Conservation (phyloP, 2,797 vertebrate genomes). For the Sphaeramia orbicularis region DNA sequence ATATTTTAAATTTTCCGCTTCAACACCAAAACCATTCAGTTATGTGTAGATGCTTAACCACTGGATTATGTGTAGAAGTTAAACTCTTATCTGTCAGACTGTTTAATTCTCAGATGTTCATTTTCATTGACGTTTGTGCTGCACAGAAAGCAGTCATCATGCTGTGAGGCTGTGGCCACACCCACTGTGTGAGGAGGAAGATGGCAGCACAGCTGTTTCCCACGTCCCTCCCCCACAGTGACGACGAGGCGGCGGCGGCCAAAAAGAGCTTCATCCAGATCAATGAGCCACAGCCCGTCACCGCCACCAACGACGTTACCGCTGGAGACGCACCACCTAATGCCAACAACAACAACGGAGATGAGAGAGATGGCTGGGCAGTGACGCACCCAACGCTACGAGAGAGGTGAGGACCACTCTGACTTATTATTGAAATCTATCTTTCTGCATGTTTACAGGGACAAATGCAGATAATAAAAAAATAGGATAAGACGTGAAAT, state of each 20-base stretch:
- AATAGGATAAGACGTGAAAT: too few relatives aligned
- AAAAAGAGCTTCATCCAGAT: conserved; percentile 56
- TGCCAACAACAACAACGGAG: conserved; percentile 85
- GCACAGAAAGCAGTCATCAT: conserved; percentile 48
- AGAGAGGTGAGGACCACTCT: conserved; percentile 84
- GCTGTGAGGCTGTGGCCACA: conserved; percentile 82
- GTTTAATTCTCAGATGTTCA: too few relatives aligned
- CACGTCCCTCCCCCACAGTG: conserved; percentile 73
- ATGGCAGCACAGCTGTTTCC: conserved; percentile 93
- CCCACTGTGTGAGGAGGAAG: conserved; percentile 81
- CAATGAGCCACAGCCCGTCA: conserved; percentile 59
- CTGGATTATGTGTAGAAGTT: too few relatives aligned
- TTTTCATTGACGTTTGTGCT: not conserved
- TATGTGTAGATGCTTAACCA: too few relatives aligned
- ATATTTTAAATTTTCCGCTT: too few relatives aligned
- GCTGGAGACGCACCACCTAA: conserved; percentile 68
- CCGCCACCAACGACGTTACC: too few relatives aligned
- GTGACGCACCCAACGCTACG: conserved; percentile 90
- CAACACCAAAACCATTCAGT: too few relatives aligned
- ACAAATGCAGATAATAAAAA: too few relatives aligned
- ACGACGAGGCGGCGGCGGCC: conserved; percentile 64
- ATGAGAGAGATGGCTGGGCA: conserved; percentile 86
- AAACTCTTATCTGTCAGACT: too few relatives aligned
- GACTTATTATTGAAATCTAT: not conserved
- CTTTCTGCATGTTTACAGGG: not conserved